A percentile compares a stretch with the other conserved stretches of the same genome.
Evolutionary conservation across 2,888 invertebrate genomes (phyloP).

Genomic region (Hofmannophila pseudospretella): DNA sequence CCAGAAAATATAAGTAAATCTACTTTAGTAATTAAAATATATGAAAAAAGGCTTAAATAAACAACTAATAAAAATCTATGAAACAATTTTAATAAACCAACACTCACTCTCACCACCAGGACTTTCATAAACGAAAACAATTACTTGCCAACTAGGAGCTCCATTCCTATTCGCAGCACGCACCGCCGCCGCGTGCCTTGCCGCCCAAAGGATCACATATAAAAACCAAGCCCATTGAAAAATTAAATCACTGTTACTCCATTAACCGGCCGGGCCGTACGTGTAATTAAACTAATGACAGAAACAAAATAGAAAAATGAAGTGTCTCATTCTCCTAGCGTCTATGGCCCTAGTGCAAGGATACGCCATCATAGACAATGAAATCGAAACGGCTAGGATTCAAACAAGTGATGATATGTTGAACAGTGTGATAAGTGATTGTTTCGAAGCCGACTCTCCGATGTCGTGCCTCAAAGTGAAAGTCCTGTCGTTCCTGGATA

Average conservation of each 20-base stretch:
- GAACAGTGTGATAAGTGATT: constrained; percentile 84
- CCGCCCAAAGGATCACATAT: constrained; percentile 78
- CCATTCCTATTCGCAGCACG: constrained; percentile 51
- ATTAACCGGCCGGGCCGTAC: constrained; percentile 66
- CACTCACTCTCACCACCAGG: constrained; percentile 66
- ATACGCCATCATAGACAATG: constrained; percentile 76
- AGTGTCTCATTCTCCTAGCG: constrained; percentile 74
- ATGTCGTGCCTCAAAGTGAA: constrained; percentile 86
- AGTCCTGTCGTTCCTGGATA: constrained; percentile 86
- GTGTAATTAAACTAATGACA: constrained; percentile 72
- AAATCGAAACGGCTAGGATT: constrained; percentile 75
- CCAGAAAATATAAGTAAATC: too few relatives aligned
- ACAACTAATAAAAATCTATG: too few relatives aligned
- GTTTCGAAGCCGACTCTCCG: constrained; percentile 82
- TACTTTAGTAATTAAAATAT: too few relatives aligned
- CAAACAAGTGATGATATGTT: constrained; percentile 83
- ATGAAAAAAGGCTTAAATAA: too few relatives aligned
- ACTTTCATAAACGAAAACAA: constrained; percentile 75
- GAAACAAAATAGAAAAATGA: constrained; percentile 61
- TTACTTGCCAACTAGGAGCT: constrained; percentile 66
- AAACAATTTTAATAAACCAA: too few relatives aligned
- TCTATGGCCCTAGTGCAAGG: constrained; percentile 66
- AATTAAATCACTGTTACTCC: constrained; percentile 76
- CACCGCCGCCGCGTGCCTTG: constrained; percentile 59
- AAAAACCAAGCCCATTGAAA: constrained; percentile 82